Percentiles rank a stretch among this genome's conserved stretches.
These are phyloP conservation scores for Stegostoma tigrinum DNA, from an alignment of 2,113 vertebrate genomes.

Conservation along the genomic window DNA sequence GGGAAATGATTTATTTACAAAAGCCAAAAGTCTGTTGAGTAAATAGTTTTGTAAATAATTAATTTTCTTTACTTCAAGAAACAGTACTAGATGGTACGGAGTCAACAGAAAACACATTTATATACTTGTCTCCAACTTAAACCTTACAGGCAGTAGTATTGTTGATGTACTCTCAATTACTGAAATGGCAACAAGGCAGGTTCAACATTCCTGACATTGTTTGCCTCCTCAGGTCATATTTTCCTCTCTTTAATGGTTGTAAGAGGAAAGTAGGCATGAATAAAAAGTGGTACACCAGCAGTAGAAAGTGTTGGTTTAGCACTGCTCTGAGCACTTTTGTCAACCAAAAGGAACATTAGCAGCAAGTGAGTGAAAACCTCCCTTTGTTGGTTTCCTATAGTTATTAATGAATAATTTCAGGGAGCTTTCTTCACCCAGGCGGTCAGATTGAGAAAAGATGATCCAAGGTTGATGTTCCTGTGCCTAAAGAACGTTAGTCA, in stretches of 20 bases:
- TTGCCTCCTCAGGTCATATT: neutral
- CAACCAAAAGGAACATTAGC: conserved; percentile 12
- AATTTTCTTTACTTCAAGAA: conserved; percentile 1
- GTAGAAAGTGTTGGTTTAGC: conserved; percentile 11
- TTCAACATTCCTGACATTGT: neutral
- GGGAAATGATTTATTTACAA: conserved; percentile 8
- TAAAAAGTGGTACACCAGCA: neutral
- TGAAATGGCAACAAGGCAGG: neutral
- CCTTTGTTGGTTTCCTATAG: neutral
- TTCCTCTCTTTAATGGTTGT: neutral
- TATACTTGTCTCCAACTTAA: conserved; percentile 11
- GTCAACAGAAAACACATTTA: neutral
- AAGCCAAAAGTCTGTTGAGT: neutral
- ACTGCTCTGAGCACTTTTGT: conserved; percentile 13
- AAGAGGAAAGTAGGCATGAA: neutral
- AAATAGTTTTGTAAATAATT: conserved; percentile 34
- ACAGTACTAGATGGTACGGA: neutral
- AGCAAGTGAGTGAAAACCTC: conserved; percentile 3
- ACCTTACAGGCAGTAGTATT: neutral
- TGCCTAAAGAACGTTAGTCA: neutral
- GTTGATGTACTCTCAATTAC: conserved; percentile 19
- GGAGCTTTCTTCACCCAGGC: neutral
- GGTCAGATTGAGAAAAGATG: neutral
- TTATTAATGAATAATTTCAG: conserved; percentile 5
- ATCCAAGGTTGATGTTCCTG: neutral